A percentile compares a stretch with the other conserved stretches of the same genome.
Conservation (phyloP, 37 sponge, comb jelly and placozoan genomes). For the Agelas oroides region DNA sequence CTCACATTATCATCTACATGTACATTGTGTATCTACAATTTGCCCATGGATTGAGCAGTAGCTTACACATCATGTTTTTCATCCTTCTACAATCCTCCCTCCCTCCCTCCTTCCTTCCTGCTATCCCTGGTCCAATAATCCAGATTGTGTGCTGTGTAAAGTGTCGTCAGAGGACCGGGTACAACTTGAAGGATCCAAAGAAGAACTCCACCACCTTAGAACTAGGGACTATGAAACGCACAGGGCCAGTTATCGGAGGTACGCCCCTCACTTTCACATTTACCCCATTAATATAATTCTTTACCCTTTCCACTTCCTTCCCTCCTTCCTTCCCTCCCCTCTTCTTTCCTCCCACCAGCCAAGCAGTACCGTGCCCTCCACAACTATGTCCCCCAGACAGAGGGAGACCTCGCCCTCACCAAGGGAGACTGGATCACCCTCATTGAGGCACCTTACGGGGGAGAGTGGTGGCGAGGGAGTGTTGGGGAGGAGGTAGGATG, state of each 20-base stretch:
- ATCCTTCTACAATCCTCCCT: no score
- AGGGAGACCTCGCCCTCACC: conserved; percentile 60
- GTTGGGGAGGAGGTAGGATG: conserved; percentile 20
- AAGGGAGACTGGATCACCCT: conserved; percentile 70
- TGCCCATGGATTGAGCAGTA: no score
- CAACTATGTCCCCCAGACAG: conserved; percentile 61
- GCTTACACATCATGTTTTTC: no score
- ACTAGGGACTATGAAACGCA: conserved; percentile 13
- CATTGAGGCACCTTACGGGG: conserved; percentile 60
- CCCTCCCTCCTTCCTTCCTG: no score
- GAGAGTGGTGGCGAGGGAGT: conserved; percentile 56
- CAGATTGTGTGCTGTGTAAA: conserved; percentile 14
- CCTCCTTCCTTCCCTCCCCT: not conserved
- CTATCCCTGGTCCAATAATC: no score
- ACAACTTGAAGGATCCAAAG: conserved; percentile 4
- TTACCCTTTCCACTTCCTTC: not conserved
- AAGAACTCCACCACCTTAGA: not conserved
- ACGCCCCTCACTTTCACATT: no score
- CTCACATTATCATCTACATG: no score
- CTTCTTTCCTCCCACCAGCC: conserved; percentile 9
- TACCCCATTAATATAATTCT: no score
- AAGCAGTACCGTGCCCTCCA: conserved; percentile 56
- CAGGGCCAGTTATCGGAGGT: conserved; percentile 60
- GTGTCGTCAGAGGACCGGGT: not conserved
- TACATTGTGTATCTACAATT: no score